phyloP scores from a whole-genome alignment of 1,140 invertebrate species.

The Lethrus apterus region DNA sequence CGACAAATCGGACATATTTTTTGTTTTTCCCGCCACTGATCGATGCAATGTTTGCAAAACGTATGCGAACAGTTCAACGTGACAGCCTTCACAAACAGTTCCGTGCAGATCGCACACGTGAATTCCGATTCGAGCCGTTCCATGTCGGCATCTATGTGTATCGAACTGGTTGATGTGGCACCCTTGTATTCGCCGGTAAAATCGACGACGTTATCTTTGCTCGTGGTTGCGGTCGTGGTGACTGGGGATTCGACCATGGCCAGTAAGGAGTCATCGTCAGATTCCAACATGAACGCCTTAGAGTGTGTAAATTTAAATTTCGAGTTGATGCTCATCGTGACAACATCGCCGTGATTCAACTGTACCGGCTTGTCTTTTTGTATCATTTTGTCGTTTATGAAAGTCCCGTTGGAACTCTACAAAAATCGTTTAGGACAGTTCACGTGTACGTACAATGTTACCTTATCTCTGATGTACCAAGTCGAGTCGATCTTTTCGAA shows the following conservation, averaged over 20 bases:
- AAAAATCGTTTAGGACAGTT: no score
- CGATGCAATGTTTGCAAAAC: slow-evolving; percentile 69
- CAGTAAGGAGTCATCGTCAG: not conserved
- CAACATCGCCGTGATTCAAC: not conserved
- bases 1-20: slow-evolving; percentile 69
- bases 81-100: slow-evolving; percentile 64
- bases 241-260: not conserved
- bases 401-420: slow-evolving; percentile 14
- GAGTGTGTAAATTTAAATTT: not conserved
- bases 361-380: slow-evolving; percentile 19
- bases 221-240: not conserved
- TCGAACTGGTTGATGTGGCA: not conserved
- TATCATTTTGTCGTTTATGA: slow-evolving; percentile 1
- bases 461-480: slow-evolving; percentile 1
- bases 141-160: not conserved
- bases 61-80: slow-evolving; percentile 71
- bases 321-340: not conserved
- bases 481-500: not conserved
- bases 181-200: not conserved
- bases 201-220: not conserved
- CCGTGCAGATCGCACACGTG: slow-evolving; percentile 70
- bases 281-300: not conserved
- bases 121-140: slow-evolving; percentile 68
- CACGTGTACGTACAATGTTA: no score
- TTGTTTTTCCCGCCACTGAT: slow-evolving; percentile 63